Conservation (phyloP, 2,888 invertebrate species). For the Mesorhabditis belari region DNA sequence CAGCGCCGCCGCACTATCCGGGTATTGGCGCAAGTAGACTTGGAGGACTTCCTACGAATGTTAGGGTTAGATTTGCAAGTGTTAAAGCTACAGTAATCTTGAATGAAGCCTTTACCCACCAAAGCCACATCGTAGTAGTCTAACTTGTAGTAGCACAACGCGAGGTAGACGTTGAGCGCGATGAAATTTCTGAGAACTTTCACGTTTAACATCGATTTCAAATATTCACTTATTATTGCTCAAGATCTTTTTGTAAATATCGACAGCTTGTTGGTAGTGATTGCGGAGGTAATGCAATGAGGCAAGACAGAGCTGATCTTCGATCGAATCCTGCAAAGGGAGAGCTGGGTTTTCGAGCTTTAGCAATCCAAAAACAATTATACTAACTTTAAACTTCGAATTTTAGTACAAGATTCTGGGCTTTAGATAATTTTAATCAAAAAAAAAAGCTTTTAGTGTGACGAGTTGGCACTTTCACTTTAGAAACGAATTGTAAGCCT, state of each 20-base stretch:
- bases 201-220: no score
- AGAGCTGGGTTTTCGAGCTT: no score
- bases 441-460: no score
- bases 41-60: constrained; percentile 57
- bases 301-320: constrained; percentile 89
- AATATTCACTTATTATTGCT: constrained; percentile 81
- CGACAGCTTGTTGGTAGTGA: constrained; percentile 96
- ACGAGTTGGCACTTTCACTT: no score
- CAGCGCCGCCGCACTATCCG: constrained; percentile 87
- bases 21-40: constrained; percentile 80
- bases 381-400: not conserved
- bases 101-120: no score
- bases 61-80: no score
- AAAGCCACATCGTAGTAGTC: constrained; percentile 97
- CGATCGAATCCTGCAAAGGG: constrained; percentile 66
- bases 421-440: not conserved
- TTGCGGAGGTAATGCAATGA: constrained; percentile 90
- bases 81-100: not conserved
- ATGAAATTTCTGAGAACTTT: constrained; percentile 72
- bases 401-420: not conserved
- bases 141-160: constrained; percentile 92
- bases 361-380: not conserved
- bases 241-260: constrained; percentile 87
- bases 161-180: constrained; percentile 92
- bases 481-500: no score